Evolutionary conservation across 2,888 invertebrate genomes (phyloP).

Genomic region (Lysandra bellargus): DNA sequence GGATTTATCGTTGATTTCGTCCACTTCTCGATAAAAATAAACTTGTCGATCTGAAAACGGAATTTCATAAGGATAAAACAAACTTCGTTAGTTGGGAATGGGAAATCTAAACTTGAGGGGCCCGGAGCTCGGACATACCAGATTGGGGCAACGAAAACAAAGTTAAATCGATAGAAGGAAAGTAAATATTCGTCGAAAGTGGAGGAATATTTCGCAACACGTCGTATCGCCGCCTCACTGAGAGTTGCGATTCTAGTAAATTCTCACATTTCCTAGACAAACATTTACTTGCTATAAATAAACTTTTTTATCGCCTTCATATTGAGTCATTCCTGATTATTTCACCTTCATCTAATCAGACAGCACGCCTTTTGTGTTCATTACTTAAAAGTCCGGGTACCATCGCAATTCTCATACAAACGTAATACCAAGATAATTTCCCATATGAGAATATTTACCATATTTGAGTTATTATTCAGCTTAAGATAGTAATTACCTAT

Average conservation of each 20-base stretch:
- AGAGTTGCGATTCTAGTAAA: neutral
- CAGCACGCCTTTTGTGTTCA: neutral
- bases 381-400: too few relatives aligned
- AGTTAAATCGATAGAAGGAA: slow-evolving; percentile 54
- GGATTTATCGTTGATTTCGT: neutral
- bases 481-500: too few relatives aligned
- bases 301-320: neutral
- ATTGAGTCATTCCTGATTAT: neutral
- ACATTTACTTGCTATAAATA: neutral
- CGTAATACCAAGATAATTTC: neutral
- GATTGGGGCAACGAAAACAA: slow-evolving; percentile 51
- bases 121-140: slow-evolving; percentile 41
- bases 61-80: slow-evolving; percentile 24
- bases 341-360: neutral
- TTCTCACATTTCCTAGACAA: slow-evolving; percentile 1
- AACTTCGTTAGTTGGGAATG: slow-evolving; percentile 30
- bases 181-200: slow-evolving; percentile 59
- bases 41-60: slow-evolving; percentile 4
- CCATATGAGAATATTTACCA: too few relatives aligned
- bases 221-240: neutral
- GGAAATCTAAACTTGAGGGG: slow-evolving; percentile 34
- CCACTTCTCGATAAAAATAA: neutral
- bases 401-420: neutral
- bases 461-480: too few relatives aligned
- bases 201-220: slow-evolving; percentile 44